phyloP scores from a whole-genome alignment of 2,113 vertebrate genomes.

The Pachycephala philippinensis region DNA sequence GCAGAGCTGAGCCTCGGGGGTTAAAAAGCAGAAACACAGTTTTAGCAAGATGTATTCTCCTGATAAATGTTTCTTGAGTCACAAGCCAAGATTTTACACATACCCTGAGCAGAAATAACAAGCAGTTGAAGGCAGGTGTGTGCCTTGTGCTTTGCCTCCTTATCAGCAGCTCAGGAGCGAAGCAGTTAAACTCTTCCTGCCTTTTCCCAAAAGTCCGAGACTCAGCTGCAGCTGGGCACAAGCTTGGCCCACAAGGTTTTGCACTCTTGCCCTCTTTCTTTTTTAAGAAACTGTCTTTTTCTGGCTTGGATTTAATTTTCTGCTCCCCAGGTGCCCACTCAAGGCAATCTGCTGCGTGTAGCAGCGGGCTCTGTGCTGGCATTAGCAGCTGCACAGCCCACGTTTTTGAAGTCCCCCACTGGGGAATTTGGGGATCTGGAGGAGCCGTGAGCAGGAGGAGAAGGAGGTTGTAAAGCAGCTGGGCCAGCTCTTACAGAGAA shows the following conservation, averaged over 20 bases:
- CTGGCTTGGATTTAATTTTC: slow-evolving; percentile 45
- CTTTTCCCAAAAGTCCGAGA: neutral
- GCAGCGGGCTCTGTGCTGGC: neutral
- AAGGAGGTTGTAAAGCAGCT: slow-evolving; percentile 18
- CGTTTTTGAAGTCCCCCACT: neutral
- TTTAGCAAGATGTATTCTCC: neutral
- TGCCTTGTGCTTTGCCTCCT: neutral
- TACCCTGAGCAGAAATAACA: neutral
- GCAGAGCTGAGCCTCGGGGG: neutral
- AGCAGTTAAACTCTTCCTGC: slow-evolving; percentile 24
- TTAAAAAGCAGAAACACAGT: neutral
- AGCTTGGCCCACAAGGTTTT: slow-evolving; percentile 42
- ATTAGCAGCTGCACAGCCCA: neutral
- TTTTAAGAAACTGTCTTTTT: slow-evolving; percentile 51
- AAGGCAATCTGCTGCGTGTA: neutral
- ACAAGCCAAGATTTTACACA: neutral
- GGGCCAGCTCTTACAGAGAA: neutral
- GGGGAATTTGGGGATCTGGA: neutral
- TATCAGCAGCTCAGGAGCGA: neutral
- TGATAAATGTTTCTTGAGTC: neutral
- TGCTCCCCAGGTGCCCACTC: slow-evolving; percentile 31
- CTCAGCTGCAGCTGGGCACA: slow-evolving; percentile 30
- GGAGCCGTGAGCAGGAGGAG: neutral
- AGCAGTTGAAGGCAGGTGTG: neutral
- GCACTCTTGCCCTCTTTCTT: slow-evolving; percentile 49